Conservation (phyloP, 2,797 vertebrate species). For the Poeciliopsis turneri region DNA sequence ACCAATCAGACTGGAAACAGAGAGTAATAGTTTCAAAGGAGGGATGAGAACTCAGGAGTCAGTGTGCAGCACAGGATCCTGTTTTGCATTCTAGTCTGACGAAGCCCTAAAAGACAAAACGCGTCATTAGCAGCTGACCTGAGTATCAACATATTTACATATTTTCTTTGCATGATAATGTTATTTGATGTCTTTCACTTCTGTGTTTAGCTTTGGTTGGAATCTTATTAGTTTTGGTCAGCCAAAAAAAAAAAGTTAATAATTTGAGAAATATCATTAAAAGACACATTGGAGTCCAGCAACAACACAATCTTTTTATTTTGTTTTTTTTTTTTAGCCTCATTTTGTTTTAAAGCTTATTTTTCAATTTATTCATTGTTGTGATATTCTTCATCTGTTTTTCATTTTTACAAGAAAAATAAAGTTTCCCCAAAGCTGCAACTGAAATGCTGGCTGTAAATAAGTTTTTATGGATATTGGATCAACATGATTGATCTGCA, state of each 20-base stretch:
- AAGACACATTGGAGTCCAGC: background rate
- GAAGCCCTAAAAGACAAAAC: constrained; percentile 2
- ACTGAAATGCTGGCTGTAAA: background rate
- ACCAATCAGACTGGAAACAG: background rate
- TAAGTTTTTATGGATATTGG: background rate
- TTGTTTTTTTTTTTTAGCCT: background rate
- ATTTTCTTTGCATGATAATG: background rate
- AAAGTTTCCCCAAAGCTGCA: background rate
- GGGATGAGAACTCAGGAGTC: background rate
- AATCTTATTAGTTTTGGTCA: background rate
- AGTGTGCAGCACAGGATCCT: background rate
- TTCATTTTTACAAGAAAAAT: background rate
- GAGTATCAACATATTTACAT: background rate
- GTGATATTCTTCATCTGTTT: background rate
- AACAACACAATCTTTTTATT: background rate
- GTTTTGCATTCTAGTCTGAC: constrained; percentile 1
- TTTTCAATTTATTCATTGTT: background rate
- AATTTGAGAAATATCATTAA: background rate
- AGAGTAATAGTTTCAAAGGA: constrained; percentile 1
- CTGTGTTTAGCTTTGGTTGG: background rate
- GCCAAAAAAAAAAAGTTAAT: background rate
- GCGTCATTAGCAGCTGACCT: background rate
- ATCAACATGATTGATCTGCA: background rate
- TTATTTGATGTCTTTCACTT: background rate
- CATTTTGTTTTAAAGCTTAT: background rate